Percentiles rank a stretch among this genome's conserved stretches.
Evolutionary conservation across 2,797 vertebrate species (phyloP).

Genomic region (Sebastolobus altivelis): DNA sequence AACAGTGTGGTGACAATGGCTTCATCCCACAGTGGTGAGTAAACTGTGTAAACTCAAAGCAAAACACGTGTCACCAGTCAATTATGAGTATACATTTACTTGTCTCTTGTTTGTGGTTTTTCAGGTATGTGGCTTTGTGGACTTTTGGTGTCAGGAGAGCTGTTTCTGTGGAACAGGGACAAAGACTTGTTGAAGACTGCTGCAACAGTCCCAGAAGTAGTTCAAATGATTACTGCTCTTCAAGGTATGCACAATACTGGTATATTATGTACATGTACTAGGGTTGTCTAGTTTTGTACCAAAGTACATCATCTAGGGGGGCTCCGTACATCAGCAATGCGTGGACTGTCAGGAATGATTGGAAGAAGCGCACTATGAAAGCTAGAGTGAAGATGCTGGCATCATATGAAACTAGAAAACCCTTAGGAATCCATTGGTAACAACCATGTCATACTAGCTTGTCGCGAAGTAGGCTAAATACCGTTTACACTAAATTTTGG

Average conservation of each 20-base stretch:
- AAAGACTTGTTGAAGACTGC: constrained; percentile 88
- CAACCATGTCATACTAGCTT: too few relatives aligned
- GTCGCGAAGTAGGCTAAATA: too few relatives aligned
- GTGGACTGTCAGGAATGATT: too few relatives aligned
- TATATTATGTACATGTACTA: background rate
- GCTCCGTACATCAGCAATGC: too few relatives aligned
- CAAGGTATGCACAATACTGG: constrained; percentile 83
- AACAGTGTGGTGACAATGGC: constrained; percentile 87
- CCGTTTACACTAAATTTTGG: too few relatives aligned
- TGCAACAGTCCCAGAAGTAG: constrained; percentile 82
- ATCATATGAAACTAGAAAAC: too few relatives aligned
- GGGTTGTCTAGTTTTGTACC: too few relatives aligned
- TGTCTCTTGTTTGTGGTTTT: background rate
- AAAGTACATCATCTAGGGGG: too few relatives aligned
- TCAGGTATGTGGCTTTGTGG: constrained; percentile 93
- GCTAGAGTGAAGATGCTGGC: background rate
- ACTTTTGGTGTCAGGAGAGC: constrained; percentile 89
- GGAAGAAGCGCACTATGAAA: too few relatives aligned
- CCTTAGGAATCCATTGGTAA: too few relatives aligned
- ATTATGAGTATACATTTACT: background rate
- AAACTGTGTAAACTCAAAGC: background rate
- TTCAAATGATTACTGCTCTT: constrained; percentile 76
- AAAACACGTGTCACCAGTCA: background rate
- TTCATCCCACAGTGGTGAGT: constrained; percentile 89
- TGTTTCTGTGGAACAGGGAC: constrained; percentile 97